Conservation (phyloP, 2,888 invertebrate genomes). For the Eurois occulta region DNA sequence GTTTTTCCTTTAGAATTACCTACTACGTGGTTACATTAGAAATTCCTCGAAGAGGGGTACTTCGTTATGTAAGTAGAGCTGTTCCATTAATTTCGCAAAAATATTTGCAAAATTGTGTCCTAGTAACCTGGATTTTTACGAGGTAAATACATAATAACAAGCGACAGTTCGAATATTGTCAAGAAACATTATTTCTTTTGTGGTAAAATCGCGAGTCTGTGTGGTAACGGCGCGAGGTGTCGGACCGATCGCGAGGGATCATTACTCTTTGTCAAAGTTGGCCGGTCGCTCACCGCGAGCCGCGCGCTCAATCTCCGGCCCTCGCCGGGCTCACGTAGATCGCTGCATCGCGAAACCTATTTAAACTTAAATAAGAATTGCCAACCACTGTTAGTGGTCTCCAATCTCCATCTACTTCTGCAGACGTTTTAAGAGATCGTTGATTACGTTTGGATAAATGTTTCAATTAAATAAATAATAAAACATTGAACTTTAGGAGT, state of each 20-base stretch:
- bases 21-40: slow-evolving; percentile 38
- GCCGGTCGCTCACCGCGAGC: slow-evolving; percentile 72
- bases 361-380: slow-evolving; percentile 81
- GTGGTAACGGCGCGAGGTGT: slow-evolving; percentile 63
- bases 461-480: slow-evolving; percentile 30
- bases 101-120: background rate
- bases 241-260: slow-evolving; percentile 70
- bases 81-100: slow-evolving; percentile 17
- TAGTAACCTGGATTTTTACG: slow-evolving; percentile 1
- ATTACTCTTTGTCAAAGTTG: slow-evolving; percentile 84
- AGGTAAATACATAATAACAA: slow-evolving; percentile 17
- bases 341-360: slow-evolving; percentile 76
- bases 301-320: slow-evolving; percentile 78
- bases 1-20: slow-evolving; percentile 39
- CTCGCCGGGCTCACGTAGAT: slow-evolving; percentile 69
- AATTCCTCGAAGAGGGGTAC: slow-evolving; percentile 25
- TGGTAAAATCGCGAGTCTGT: slow-evolving; percentile 27
- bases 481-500: slow-evolving; percentile 25
- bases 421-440: slow-evolving; percentile 11
- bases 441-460: slow-evolving; percentile 38
- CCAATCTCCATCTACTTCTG: slow-evolving; percentile 24
- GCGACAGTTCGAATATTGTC: slow-evolving; percentile 15
- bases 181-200: slow-evolving; percentile 52
- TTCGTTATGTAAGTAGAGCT: slow-evolving; percentile 2
- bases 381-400: slow-evolving; percentile 53